phyloP scores from a whole-genome alignment of 2,113 vertebrate species.

The Bambusicola thoracicus region DNA sequence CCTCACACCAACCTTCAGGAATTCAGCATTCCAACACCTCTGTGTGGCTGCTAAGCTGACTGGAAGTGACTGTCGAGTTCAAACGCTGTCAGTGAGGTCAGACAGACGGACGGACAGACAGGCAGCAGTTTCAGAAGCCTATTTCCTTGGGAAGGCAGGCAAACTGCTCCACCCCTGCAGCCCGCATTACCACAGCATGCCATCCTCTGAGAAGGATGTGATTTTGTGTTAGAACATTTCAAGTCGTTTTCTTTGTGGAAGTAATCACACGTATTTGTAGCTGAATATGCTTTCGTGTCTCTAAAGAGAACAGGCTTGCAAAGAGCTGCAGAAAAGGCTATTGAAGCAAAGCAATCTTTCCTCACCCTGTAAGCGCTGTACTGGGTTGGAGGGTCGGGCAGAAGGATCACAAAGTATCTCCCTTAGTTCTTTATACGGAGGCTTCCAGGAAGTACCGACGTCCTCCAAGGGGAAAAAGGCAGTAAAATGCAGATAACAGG shows the following conservation, averaged over 20 bases:
- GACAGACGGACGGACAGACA: not conserved
- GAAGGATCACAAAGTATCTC: not conserved
- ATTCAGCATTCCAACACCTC: not conserved
- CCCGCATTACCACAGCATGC: not conserved
- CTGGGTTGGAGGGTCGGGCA: not conserved
- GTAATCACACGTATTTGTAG: not conserved
- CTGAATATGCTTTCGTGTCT: not conserved
- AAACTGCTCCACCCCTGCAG: no score
- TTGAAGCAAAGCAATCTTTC: not conserved
- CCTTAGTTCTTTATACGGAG: not conserved
- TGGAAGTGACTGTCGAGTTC: not conserved
- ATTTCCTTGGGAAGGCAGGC: not conserved
- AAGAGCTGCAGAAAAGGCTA: not conserved
- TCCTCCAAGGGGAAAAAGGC: not conserved
- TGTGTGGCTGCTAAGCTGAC: not conserved
- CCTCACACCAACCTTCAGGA: not conserved
- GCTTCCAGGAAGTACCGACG: not conserved
- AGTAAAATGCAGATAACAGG: not conserved
- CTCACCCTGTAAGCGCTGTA: rapidly evolving
- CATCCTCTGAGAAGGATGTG: not conserved
- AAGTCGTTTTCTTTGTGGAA: not conserved
- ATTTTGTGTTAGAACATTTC: constrained; percentile 9
- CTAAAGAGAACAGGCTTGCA: not conserved
- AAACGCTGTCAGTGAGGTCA: not conserved
- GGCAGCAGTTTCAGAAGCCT: not conserved